Evolutionary conservation across 2,797 vertebrate genomes (phyloP).

Genomic region (Mionectes olivaceus): DNA sequence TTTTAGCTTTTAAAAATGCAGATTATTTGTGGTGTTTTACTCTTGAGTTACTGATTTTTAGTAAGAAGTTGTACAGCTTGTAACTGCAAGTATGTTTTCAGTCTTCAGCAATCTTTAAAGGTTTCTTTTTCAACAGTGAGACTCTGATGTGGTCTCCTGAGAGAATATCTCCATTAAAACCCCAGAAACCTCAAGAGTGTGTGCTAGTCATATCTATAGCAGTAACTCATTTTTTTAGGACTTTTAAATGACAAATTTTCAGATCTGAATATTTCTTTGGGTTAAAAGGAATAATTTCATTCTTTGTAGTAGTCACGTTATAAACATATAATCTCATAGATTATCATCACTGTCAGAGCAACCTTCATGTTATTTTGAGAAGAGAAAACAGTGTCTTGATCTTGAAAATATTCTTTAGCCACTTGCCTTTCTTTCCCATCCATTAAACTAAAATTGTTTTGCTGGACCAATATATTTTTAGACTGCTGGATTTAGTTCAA

Average conservation of each 20-base stretch:
- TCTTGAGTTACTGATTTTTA: not conserved
- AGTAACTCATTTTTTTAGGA: not conserved
- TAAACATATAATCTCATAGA: not conserved
- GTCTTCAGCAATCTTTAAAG: not conserved
- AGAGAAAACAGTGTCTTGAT: not conserved
- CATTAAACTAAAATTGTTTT: not conserved
- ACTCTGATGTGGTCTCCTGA: not conserved
- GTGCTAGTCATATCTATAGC: not conserved
- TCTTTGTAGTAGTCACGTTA: not conserved
- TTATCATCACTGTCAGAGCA: not conserved
- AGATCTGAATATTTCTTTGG: not conserved
- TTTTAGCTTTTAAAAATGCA: not conserved
- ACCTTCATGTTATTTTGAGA: not conserved
- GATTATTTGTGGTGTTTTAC: not conserved
- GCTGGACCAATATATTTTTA: not conserved
- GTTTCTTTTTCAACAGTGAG: not conserved
- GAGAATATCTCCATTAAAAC: not conserved
- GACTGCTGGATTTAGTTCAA: not conserved
- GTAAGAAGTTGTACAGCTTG: not conserved
- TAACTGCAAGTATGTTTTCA: not conserved
- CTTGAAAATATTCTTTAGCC: not conserved
- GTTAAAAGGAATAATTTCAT: not conserved
- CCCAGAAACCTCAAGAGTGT: not conserved
- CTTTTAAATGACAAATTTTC: not conserved
- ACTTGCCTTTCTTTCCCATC: not conserved